Evolutionary conservation across 2,797 vertebrate genomes (phyloP).

Genomic region (Scolopax rusticola): DNA sequence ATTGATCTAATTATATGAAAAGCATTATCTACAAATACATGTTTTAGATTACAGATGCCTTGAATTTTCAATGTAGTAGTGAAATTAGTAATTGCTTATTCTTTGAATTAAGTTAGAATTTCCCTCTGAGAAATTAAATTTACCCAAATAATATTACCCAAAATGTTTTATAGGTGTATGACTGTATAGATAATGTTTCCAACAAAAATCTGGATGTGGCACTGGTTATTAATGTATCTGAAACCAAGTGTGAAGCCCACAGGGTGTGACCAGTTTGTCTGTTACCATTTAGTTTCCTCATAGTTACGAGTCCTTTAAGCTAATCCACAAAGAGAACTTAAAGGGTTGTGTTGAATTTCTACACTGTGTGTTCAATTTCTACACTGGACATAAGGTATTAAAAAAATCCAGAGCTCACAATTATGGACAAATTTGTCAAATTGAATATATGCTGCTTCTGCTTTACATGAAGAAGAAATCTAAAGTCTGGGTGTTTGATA

Average conservation of each 20-base stretch:
- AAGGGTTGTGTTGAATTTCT: not conserved
- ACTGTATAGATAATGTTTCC: accelerated
- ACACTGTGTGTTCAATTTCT: not conserved
- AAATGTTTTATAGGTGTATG: not conserved
- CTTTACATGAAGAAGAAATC: not conserved
- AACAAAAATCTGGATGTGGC: not conserved
- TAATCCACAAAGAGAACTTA: not conserved
- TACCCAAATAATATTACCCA: not conserved
- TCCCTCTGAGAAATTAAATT: not conserved
- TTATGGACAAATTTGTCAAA: not conserved
- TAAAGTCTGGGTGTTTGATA: not conserved
- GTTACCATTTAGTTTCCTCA: not conserved
- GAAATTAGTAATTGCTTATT: not conserved
- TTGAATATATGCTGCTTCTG: not conserved
- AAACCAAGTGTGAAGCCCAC: not conserved
- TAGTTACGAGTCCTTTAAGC: not conserved
- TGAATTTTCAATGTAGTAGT: not conserved
- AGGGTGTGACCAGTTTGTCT: not conserved
- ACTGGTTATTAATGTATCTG: not conserved
- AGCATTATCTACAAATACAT: not conserved
- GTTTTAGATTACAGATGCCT: not conserved
- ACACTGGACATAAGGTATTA: not conserved
- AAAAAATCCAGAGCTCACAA: not conserved
- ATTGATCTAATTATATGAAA: not conserved
- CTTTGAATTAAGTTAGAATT: not conserved